Base-by-base conservation (phyloP, 2,797 vertebrate genomes). In the Macropus fuliginosus region DNA sequence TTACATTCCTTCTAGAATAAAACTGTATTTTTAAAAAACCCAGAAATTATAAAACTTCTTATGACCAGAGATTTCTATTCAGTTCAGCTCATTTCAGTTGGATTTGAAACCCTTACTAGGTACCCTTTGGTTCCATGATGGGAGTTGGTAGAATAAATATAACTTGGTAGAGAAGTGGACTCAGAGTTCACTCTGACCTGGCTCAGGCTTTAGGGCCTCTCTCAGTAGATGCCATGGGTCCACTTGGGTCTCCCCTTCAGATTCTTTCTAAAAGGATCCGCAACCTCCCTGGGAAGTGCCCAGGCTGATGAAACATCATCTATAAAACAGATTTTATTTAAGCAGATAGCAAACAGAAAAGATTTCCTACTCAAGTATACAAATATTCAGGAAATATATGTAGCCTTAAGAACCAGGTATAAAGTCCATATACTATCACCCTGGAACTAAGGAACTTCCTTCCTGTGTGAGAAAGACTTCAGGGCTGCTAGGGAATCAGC, bases 111-210 rank as follows among this genome's bases (percentile, higher is more conserved):
- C 28, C 12, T 31, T 31, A 1, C 12, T 3, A 59, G 57, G 57
- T 1, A 1, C 29, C 29, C 29, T 59, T 31, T 4, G 57, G 57
- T 12, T 59, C 57, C 29, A 5, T 0, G 0, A 13, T 6, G 1
- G 13, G 31, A 34, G 59, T 31, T 66, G 13, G 13, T 13, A 16
- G 13, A 66, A 14, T 34, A 3, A 59, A 29, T 31, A 12, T 10
- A 13, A 31, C 9, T 0, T 31, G 10, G 10, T 12, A 29, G 29
- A 29, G 2, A 29, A 59, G 31, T 13, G 5, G 13, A 16, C 62
- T 31, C 59, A 29, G 31, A 66, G 59, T n/a, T 14, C 62, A n/a
- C 14, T 0, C 34, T 18, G 14, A 66, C n/a, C 34, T 6, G 34
- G 14, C 62, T 66, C 16, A 5, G 62, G 4, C 14, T 66, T 1